phyloP scores from a whole-genome alignment of 2,797 vertebrate species.

The Furcifer pardalis region DNA sequence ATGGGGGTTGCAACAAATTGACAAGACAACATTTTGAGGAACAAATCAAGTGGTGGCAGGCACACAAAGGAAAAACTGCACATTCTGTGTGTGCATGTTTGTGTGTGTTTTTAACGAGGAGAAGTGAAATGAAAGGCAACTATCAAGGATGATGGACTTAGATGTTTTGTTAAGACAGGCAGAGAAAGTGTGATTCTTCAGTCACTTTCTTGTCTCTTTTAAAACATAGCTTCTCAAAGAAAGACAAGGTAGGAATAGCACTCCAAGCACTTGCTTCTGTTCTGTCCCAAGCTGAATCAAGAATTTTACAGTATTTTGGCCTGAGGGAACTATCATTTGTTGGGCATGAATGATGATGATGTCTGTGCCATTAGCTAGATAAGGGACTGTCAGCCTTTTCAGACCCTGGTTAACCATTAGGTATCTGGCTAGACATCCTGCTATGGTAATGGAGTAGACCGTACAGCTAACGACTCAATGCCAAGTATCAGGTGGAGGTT shows the following conservation, averaged over 20 bases:
- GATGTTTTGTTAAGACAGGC: fast-evolving
- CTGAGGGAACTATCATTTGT: neutral
- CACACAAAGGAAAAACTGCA: slow-evolving; percentile 56
- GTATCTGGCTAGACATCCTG: too few species aligned
- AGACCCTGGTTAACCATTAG: neutral
- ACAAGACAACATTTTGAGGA: slow-evolving; percentile 63
- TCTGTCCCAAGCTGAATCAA: slow-evolving; percentile 23
- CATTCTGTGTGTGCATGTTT: neutral
- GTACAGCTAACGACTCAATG: too few species aligned
- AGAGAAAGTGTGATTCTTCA: neutral
- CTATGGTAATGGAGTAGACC: too few species aligned
- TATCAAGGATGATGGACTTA: slow-evolving; percentile 17
- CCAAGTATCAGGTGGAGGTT: too few species aligned
- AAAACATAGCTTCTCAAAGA: neutral
- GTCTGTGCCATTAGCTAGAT: neutral
- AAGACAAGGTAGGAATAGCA: neutral
- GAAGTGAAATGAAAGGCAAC: slow-evolving; percentile 47
- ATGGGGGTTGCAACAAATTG: slow-evolving; percentile 64
- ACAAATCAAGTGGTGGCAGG: slow-evolving; percentile 57
- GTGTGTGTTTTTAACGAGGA: neutral
- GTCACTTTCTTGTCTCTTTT: slow-evolving; percentile 17
- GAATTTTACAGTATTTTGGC: neutral
- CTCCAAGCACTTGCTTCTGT: neutral
- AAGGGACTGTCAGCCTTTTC: neutral
- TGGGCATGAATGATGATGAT: too few species aligned